These are phyloP conservation scores for Drosophila lacteicornis DNA, from an alignment of 1,140 invertebrate genomes.

Conservation along the genomic window DNA sequence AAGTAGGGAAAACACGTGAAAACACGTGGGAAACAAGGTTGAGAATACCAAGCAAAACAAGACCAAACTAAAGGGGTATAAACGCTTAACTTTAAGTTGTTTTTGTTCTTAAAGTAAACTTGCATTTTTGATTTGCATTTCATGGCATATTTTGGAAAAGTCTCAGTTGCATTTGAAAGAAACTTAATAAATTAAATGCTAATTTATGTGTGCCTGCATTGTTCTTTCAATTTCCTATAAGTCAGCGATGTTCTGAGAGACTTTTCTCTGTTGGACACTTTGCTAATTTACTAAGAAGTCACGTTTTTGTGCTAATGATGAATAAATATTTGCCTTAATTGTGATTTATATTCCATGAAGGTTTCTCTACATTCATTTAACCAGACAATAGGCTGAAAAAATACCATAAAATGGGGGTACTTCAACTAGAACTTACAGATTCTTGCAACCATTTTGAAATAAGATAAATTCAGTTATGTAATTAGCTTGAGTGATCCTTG, in stretches of 20 bases:
- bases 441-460: too few relatives aligned
- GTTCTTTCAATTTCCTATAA: neutral
- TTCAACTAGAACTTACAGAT: neutral
- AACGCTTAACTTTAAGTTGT: too few relatives aligned
- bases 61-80: neutral
- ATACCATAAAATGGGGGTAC: neutral
- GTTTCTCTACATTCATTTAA: neutral
- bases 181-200: neutral
- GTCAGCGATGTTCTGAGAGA: too few relatives aligned
- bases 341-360: neutral
- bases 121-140: neutral
- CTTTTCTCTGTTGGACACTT: neutral
- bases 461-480: neutral
- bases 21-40: constrained; percentile 12
- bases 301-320: constrained; percentile 5
- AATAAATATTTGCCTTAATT: constrained; percentile 5
- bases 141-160: neutral
- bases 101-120: too few relatives aligned
- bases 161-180: neutral
- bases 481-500: constrained; percentile 15
- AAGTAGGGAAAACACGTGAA: constrained; percentile 4
- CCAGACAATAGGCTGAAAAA: neutral
- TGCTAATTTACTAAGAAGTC: neutral
- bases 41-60: neutral
- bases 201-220: neutral